Conservation (phyloP, 2,888 invertebrate genomes). For the Nemotelus pantherinus region DNA sequence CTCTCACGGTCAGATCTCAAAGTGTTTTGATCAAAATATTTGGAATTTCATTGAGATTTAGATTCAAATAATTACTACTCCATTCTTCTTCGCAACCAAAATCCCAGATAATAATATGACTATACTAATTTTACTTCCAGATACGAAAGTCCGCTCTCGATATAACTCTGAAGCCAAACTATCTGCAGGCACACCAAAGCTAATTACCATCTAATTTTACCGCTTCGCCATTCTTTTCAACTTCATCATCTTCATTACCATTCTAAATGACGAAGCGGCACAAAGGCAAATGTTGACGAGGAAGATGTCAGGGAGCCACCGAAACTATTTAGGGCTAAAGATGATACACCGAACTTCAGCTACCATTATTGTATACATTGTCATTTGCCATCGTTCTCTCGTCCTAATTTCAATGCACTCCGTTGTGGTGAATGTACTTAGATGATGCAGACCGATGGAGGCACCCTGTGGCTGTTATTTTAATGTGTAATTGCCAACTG, state of each 20-base stretch:
- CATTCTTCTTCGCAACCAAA: no score
- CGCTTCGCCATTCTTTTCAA: no score
- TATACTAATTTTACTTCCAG: no score
- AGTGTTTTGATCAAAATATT: no score
- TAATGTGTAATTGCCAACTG: slow-evolving; percentile 45
- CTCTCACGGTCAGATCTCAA: no score
- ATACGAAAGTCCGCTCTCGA: no score
- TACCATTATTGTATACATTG: slow-evolving; percentile 17
- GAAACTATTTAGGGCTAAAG: slow-evolving; percentile 30
- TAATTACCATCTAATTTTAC: no score
- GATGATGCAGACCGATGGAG: neutral
- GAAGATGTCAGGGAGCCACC: slow-evolving; percentile 17
- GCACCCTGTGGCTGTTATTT: slow-evolving; percentile 45
- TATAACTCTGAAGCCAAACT: no score
- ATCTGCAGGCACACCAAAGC: no score
- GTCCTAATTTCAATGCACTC: neutral
- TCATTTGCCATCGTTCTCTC: neutral
- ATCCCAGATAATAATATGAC: no score
- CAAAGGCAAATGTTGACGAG: slow-evolving; percentile 7
- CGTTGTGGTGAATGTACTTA: slow-evolving; percentile 12
- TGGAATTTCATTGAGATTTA: no score
- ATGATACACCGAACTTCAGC: neutral
- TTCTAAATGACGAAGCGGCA: slow-evolving; percentile 18
- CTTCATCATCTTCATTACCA: slow-evolving; percentile 31
- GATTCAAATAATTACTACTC: no score